These are phyloP conservation scores for Eufriesea mexicana DNA, from an alignment of 1,140 invertebrate genomes.

Conservation along the genomic window DNA sequence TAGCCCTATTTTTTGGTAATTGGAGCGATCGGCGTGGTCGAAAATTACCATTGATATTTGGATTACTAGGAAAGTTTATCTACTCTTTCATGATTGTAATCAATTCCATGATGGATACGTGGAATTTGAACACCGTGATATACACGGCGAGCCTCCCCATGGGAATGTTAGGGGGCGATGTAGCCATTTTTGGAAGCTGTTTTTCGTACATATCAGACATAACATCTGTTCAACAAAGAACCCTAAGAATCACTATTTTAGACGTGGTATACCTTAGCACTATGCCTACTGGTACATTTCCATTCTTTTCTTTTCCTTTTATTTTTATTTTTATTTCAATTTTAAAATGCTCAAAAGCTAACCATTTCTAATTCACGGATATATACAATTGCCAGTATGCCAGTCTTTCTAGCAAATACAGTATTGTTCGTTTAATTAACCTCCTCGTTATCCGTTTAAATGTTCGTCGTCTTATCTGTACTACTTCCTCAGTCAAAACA, in stretches of 20 bases:
- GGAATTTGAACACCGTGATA: conserved; percentile 89
- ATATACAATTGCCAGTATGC: too few relatives aligned
- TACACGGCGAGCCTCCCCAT: conserved; percentile 88
- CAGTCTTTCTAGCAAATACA: too few relatives aligned
- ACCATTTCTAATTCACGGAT: too few relatives aligned
- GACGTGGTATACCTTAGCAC: conserved; percentile 89
- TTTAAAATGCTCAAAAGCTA: too few relatives aligned
- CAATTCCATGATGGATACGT: conserved; percentile 85
- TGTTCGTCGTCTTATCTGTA: too few relatives aligned
- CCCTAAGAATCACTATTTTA: conserved; percentile 87
- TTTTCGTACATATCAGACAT: conserved; percentile 90
- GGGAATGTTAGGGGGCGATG: conserved; percentile 87
- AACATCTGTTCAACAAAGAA: conserved; percentile 85
- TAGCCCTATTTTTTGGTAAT: conserved; percentile 89
- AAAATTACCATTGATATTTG: conserved; percentile 87
- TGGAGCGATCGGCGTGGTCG: conserved; percentile 89
- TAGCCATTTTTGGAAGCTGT: conserved; percentile 88
- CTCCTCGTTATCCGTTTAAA: too few relatives aligned
- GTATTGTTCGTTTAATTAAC: too few relatives aligned
- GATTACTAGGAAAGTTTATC: conserved; percentile 87
- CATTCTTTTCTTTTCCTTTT: too few relatives aligned
- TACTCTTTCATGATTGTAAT: conserved; percentile 88
- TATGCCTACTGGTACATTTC: conserved; percentile 86
- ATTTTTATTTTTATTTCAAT: too few relatives aligned
- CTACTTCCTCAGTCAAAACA: too few relatives aligned